phyloP scores from a whole-genome alignment of 2,797 vertebrate genomes.

The Falco berigora region DNA sequence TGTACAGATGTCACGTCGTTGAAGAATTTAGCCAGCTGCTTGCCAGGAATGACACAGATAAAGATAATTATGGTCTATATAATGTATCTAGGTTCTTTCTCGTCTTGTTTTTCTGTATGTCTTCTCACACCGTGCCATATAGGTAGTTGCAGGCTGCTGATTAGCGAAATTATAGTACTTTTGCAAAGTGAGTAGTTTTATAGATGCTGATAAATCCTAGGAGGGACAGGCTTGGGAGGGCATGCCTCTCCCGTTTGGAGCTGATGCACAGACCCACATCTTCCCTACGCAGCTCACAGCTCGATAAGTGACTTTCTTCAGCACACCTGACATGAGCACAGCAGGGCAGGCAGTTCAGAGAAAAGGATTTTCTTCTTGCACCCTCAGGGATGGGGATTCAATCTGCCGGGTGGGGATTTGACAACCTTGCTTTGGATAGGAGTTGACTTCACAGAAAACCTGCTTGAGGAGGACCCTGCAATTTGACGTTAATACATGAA shows the following conservation, averaged over 20 bases:
- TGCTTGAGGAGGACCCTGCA: not conserved
- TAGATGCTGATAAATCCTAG: not conserved
- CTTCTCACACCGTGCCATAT: not conserved
- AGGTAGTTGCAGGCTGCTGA: not conserved
- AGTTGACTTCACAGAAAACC: not conserved
- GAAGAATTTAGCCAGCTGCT: not conserved
- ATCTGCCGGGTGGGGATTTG: rapidly evolving
- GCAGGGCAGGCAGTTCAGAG: not conserved
- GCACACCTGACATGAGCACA: too few species aligned
- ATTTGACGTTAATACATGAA: not conserved
- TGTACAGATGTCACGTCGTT: not conserved
- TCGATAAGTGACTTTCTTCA: not conserved
- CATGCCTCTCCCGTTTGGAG: rapidly evolving
- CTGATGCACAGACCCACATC: not conserved
- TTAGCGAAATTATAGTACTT: not conserved
- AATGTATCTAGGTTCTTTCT: not conserved
- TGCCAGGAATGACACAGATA: not conserved
- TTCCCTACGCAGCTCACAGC: not conserved
- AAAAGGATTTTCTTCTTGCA: not conserved
- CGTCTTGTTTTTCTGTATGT: not conserved
- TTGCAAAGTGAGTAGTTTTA: not conserved
- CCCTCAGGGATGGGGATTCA: not conserved
- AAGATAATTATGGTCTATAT: not conserved
- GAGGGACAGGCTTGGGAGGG: not conserved
- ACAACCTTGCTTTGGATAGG: not conserved